Conservation (phyloP, 2,113 vertebrate genomes). For the Psophia crepitans region DNA sequence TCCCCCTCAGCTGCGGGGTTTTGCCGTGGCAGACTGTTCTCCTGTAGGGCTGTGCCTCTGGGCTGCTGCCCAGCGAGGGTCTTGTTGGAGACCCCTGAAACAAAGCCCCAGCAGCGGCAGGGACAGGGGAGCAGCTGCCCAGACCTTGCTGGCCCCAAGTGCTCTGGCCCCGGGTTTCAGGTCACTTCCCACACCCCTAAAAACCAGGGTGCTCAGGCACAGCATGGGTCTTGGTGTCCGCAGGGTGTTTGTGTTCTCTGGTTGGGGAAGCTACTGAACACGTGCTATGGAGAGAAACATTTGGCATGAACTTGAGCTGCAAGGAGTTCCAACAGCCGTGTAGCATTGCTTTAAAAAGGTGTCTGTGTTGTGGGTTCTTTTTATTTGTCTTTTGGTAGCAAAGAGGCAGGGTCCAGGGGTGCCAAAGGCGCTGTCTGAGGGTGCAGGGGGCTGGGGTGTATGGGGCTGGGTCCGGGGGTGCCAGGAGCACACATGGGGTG, state of each 20-base stretch:
- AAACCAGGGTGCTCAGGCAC: background rate
- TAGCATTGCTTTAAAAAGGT: fast-evolving
- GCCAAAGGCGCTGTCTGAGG: fast-evolving
- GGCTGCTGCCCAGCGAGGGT: background rate
- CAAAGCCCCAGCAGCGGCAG: background rate
- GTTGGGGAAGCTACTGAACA: fast-evolving
- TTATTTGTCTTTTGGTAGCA: background rate
- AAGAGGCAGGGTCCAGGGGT: background rate
- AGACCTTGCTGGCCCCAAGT: fast-evolving
- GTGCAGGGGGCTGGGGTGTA: too few species aligned
- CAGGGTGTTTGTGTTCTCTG: background rate
- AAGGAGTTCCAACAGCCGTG: fast-evolving
- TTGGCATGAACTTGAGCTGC: background rate
- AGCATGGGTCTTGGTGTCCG: background rate
- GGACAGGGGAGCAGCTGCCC: background rate
- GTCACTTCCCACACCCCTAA: fast-evolving
- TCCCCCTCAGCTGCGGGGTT: background rate
- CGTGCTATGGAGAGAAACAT: fast-evolving
- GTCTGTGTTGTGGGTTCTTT: fast-evolving
- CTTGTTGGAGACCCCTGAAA: background rate
- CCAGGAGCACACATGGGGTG: too few species aligned
- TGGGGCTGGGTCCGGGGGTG: background rate
- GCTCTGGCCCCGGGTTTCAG: too few species aligned
- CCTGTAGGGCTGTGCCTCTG: background rate
- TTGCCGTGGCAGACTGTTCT: background rate